A percentile compares a stretch with the other conserved stretches of the same genome.
phyloP scores from a whole-genome alignment of 2,888 invertebrate species.

The Scaptomyza parva region DNA sequence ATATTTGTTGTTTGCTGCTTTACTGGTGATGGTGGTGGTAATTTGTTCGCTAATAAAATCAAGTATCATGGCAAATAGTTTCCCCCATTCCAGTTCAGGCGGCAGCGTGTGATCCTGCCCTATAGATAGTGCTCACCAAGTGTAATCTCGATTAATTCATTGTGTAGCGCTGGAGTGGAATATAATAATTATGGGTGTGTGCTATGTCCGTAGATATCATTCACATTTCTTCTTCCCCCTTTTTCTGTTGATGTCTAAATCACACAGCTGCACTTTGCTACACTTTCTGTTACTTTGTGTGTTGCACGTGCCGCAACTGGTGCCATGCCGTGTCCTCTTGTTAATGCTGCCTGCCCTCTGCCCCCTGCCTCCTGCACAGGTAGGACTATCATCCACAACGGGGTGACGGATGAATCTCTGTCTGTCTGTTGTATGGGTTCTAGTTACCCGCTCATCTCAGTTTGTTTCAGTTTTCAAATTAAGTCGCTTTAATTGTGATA shows the following conservation, averaged over 20 bases:
- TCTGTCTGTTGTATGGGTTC: slow-evolving; percentile 27
- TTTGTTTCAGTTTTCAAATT: slow-evolving; percentile 78
- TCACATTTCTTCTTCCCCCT: slow-evolving; percentile 23
- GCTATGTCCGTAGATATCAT: slow-evolving; percentile 43
- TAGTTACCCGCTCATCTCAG: slow-evolving; percentile 46
- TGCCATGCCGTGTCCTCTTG: slow-evolving; percentile 42
- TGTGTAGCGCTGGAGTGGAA: slow-evolving; percentile 78
- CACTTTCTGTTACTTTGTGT: slow-evolving; percentile 66
- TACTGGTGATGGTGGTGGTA: slow-evolving; percentile 81
- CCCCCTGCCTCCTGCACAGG: slow-evolving; percentile 52
- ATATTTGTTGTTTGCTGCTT: slow-evolving; percentile 41
- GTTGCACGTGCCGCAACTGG: slow-evolving; percentile 71
- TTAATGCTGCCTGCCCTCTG: slow-evolving; percentile 26
- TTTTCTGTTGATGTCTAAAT: neutral
- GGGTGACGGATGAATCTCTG: slow-evolving; percentile 52
- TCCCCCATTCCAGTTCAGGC: neutral
- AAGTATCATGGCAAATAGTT: slow-evolving; percentile 76
- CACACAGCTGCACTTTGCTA: slow-evolving; percentile 77
- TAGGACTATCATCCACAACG: slow-evolving; percentile 52
- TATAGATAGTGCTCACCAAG: slow-evolving; percentile 71
- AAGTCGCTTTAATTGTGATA: slow-evolving; percentile 82
- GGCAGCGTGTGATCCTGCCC: slow-evolving; percentile 60
- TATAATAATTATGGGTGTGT: slow-evolving; percentile 78
- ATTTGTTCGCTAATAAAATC: slow-evolving; percentile 82
- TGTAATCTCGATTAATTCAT: slow-evolving; percentile 79